phyloP scores from a whole-genome alignment of 1,140 invertebrate species.

The Cydia fagiglandana region DNA sequence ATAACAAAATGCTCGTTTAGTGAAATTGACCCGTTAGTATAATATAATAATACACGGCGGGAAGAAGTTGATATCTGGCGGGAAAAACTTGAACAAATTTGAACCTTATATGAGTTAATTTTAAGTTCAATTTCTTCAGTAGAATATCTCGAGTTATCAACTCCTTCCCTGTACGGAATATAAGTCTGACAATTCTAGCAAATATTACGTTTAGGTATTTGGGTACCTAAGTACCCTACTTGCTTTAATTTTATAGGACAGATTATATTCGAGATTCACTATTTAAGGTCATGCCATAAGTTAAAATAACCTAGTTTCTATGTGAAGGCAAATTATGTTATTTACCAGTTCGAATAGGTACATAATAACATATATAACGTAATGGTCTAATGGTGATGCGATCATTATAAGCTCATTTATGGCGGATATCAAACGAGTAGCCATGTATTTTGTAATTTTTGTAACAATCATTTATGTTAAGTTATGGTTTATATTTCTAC shows the following conservation, averaged over 20 bases:
- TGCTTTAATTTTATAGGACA: background rate
- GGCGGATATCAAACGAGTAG: background rate
- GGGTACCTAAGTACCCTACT: too few species aligned
- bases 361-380: background rate
- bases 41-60: too few species aligned
- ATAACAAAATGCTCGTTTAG: too few species aligned
- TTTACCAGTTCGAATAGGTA: slow-evolving; percentile 2
- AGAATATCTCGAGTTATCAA: too few species aligned
- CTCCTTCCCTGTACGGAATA: too few species aligned
- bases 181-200: too few species aligned
- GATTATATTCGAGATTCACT: background rate
- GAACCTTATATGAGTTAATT: too few species aligned
- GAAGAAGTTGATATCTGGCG: too few species aligned
- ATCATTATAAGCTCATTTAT: slow-evolving; percentile 19
- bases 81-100: too few species aligned
- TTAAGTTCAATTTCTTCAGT: too few species aligned
- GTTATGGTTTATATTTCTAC: background rate
- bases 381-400: slow-evolving; percentile 15
- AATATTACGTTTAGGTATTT: too few species aligned
- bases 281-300: background rate
- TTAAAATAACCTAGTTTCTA: background rate
- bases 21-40: too few species aligned
- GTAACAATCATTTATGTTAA: slow-evolving; percentile 1
- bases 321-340: slow-evolving; percentile 11
- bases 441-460: background rate